Evolutionary conservation across 2,797 vertebrate genomes (phyloP).

Genomic region (Acrossocheilus wenchowensis): DNA sequence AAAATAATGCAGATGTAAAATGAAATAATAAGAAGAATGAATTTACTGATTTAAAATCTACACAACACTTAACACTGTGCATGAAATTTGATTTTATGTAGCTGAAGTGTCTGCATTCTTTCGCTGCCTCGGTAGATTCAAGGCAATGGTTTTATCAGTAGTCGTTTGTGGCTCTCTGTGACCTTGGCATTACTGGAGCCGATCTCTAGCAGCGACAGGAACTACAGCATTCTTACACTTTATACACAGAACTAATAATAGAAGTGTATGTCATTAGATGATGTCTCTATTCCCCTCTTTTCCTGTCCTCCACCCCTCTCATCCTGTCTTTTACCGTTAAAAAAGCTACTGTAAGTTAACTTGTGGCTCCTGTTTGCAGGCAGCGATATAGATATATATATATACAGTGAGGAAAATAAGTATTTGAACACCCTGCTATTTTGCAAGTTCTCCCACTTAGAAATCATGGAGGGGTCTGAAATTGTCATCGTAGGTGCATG

Average conservation of each 20-base stretch:
- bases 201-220: slow-evolving; percentile 20
- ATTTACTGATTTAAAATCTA: not conserved
- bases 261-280: slow-evolving; percentile 28
- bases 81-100: not conserved
- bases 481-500: too few species aligned
- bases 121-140: not conserved
- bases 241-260: slow-evolving; percentile 47
- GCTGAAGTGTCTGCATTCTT: not conserved
- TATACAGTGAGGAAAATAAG: too few species aligned
- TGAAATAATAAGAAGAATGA: not conserved
- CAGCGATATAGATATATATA: too few species aligned
- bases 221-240: slow-evolving; percentile 42
- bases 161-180: not conserved
- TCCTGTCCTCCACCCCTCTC: slow-evolving; percentile 38
- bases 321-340: slow-evolving; percentile 13
- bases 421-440: too few species aligned
- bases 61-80: not conserved
- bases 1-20: not conserved
- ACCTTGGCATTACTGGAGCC: slow-evolving; percentile 13
- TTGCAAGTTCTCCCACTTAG: too few species aligned
- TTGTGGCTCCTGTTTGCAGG: not conserved
- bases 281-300: slow-evolving; percentile 17
- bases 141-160: not conserved
- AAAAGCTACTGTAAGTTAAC: not conserved
- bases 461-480: too few species aligned